Evolutionary conservation across 1,140 invertebrate species (phyloP), one percentile per base, ranked within the genome.

Genomic region (Drosophila pectinifera): DNA sequence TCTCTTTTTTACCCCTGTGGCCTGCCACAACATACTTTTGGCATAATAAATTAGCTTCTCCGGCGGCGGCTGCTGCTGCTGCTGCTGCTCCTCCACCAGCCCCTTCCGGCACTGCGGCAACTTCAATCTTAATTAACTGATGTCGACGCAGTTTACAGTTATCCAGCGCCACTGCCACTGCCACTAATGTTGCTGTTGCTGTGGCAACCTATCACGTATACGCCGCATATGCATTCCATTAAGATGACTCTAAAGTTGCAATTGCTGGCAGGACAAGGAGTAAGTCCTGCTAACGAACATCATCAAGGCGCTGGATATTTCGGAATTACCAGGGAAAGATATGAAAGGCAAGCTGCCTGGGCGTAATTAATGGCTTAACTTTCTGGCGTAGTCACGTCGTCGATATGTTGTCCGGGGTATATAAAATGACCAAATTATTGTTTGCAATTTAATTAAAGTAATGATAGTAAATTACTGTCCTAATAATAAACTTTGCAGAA

Each of bases 91-190:
- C 49, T 8, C 39, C 39, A 7, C 54, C 54, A 46, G 48, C 11
- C 36, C 46, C 54, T 46, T 28, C 31, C 54, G 58, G 63, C 82
- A 65, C 69, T 88, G 83, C 75, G 84, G 79, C 79, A 88, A 79
- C 82, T 86, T 86, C 83, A 88, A 86, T 86, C 82, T 88, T 86
- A 86, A 86, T 86, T 86, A 86, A 77, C 83, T 88, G 78, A 69
- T 76, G 74, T 77, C 74, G 73, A 82, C 82, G 82, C 82, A 88
- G 81, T 78, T 85, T 81, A 63, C 81, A 86, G 78, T 81, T 67
- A 63, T 81, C 73, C 73, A 62, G 73, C 58, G 61, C 22, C 11
- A 6, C 24, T 39, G 18, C 53, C 4, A 38, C 38, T 39, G 38
- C 41, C n/a, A n/a, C n/a, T n/a, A 48, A 38, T 46, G 48, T 55